Base-by-base conservation (phyloP, 2,797 vertebrate genomes). In the Pachyuromys duprasi region DNA sequence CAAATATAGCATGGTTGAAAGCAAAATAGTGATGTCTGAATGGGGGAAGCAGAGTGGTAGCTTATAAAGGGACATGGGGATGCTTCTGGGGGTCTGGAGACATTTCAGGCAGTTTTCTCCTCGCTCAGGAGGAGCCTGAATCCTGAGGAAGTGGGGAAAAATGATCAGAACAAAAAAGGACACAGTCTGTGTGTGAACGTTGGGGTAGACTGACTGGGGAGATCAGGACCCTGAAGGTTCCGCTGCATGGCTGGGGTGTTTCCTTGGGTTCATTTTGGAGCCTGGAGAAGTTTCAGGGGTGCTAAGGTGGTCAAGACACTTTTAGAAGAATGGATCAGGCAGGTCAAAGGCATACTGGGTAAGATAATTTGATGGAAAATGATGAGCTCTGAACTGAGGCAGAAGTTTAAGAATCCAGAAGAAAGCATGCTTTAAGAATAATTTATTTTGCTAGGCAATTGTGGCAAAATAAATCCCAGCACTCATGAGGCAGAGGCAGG, bases 41-140 rank as follows among this genome's bases (percentile, higher is more conserved):
- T 11, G 14, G 20, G n/a, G 53, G 14, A 7, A 76, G 45, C 45
- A 57, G 55, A 26, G 31, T 28, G 22, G 18, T 5, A 14, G 72
- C 20, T 12, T 24, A 45, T 12, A 3, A 33, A 86, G 42, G 24
- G 9, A 60, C 15, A 8, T 5, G 7, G 33, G 24, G 33, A 79
- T 31, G 18, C 0, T 55, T 55, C 0, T 3, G 13, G 20, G 26
- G 45, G 7, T 14, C 28, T 33, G 45, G 17, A 53, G 15, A 45
- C 42, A 53, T 33, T 78, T 78, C 28, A 36, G 33, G 45, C 45
- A 76, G 42, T 49, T 11, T 78, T 33, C 45, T 78, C 24, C 14
- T 31, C 33, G 45, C 45, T 53, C 26, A 53, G 75, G 45, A 53
- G 14, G 45, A 78, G 49, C 75, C 26, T 53, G 13, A 6, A 33